A percentile compares a stretch with the other conserved stretches of the same genome.
Conservation (phyloP, 2,888 invertebrate genomes). For the Crocallis elinguaria region DNA sequence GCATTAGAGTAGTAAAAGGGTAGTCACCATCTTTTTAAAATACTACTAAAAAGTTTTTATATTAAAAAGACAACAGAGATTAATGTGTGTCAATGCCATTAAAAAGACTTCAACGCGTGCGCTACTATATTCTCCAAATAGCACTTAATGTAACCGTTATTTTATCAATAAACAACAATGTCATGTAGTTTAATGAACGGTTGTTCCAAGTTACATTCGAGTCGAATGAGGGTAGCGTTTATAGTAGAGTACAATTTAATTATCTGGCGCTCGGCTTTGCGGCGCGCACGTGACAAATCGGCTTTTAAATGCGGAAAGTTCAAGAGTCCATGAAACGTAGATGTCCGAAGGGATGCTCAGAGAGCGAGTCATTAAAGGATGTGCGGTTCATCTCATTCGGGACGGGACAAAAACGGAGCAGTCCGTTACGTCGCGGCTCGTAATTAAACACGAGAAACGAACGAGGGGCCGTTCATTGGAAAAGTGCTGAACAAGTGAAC, state of each 20-base stretch:
- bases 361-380: constrained; percentile 71
- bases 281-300: constrained; percentile 39
- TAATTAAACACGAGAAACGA: constrained; percentile 75
- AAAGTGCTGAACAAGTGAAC: constrained; percentile 77
- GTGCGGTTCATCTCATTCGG: constrained; percentile 70
- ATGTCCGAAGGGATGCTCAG: constrained; percentile 43
- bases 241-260: constrained; percentile 32
- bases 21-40: neutral
- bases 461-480: constrained; percentile 67
- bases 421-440: constrained; percentile 74
- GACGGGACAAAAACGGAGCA: constrained; percentile 71
- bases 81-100: constrained; percentile 20
- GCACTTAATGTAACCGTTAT: neutral
- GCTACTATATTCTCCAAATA: neutral
- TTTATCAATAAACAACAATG: constrained; percentile 13
- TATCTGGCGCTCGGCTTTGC: constrained; percentile 32
- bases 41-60: neutral
- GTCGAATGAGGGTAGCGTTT: constrained; percentile 28
- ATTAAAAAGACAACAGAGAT: constrained; percentile 18
- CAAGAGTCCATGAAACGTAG: constrained; percentile 49
- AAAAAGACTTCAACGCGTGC: constrained; percentile 22
- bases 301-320: constrained; percentile 45
- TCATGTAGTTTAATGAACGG: neutral
- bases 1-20: neutral
- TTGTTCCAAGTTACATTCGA: constrained; percentile 5